These are phyloP conservation scores for Cataglyphis altisquamis DNA, from an alignment of 2,888 invertebrate species.

Conservation along the genomic window DNA sequence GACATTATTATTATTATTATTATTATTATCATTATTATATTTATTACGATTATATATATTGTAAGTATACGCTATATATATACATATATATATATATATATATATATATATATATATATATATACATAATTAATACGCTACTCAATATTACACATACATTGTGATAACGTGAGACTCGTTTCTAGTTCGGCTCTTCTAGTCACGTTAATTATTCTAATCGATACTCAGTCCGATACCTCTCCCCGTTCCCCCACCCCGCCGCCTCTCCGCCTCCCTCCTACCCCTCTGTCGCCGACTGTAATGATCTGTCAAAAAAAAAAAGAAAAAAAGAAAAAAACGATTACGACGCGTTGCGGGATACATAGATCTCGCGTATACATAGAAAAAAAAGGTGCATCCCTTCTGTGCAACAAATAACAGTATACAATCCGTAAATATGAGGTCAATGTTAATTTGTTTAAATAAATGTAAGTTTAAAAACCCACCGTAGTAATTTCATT, in stretches of 20 bases:
- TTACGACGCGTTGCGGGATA: conserved; percentile 81
- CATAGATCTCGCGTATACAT: conserved; percentile 82
- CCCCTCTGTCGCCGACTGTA: no score
- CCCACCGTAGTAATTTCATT: conserved; percentile 69
- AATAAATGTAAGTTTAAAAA: conserved; percentile 86
- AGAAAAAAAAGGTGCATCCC: conserved; percentile 84
- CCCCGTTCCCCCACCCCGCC: neutral
- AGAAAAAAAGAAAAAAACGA: conserved; percentile 55
- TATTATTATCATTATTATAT: conserved; percentile 58
- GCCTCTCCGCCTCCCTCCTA: neutral
- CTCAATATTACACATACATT: conserved; percentile 35
- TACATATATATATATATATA: no score
- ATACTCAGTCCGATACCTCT: conserved; percentile 58
- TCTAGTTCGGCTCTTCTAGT: conserved; percentile 71
- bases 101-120: no score
- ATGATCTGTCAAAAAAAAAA: no score
- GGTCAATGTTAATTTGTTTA: conserved; percentile 87
- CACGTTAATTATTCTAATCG: conserved; percentile 64
- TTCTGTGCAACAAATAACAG: conserved; percentile 84
- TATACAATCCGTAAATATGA: conserved; percentile 85
- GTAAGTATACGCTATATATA: conserved; percentile 29
- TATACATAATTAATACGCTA: conserved; percentile 1
- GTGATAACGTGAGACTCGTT: conserved; percentile 59
- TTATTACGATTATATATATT: conserved; percentile 61
- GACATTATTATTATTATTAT: conserved; percentile 53